Percentiles rank a stretch among this genome's conserved stretches.
Conservation (phyloP, 2,888 invertebrate species). For the Epinotia ramella region DNA sequence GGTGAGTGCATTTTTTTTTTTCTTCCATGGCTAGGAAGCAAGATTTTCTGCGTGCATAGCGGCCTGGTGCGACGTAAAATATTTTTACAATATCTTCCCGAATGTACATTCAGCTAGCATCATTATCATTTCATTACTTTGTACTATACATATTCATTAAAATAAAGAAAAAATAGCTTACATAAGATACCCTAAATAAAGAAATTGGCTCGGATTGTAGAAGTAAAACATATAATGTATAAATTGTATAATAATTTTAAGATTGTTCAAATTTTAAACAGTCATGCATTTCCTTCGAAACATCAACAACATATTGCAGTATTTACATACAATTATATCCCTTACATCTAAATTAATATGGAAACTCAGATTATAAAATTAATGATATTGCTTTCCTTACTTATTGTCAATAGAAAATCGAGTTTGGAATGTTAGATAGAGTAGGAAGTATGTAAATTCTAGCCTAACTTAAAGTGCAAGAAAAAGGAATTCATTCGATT, state of each 20-base stretch:
- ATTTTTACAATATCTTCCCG: neutral
- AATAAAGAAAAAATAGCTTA: constrained; percentile 49
- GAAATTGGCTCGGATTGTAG: constrained; percentile 81
- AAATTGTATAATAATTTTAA: constrained; percentile 33
- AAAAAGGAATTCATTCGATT: neutral
- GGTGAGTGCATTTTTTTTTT: too few species aligned
- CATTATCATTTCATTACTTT: constrained; percentile 34
- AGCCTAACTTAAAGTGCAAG: constrained; percentile 7
- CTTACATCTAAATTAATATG: constrained; percentile 55
- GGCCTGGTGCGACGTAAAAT: too few species aligned
- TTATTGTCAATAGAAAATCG: constrained; percentile 69
- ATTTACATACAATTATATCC: constrained; percentile 43
- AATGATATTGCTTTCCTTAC: constrained; percentile 49
- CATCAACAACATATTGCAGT: constrained; percentile 31
- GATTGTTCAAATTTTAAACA: constrained; percentile 39
- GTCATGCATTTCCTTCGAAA: constrained; percentile 20
- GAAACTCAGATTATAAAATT: constrained; percentile 26
- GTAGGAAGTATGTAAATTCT: neutral
- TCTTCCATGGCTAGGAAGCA: too few species aligned
- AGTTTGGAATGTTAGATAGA: constrained; percentile 23
- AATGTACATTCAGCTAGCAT: neutral
- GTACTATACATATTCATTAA: constrained; percentile 50
- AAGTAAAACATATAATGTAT: constrained; percentile 52
- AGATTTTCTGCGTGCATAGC: too few species aligned
- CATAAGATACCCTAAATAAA: constrained; percentile 50